phyloP scores from a whole-genome alignment of 2,797 vertebrate species.

The Xenops minutus region DNA sequence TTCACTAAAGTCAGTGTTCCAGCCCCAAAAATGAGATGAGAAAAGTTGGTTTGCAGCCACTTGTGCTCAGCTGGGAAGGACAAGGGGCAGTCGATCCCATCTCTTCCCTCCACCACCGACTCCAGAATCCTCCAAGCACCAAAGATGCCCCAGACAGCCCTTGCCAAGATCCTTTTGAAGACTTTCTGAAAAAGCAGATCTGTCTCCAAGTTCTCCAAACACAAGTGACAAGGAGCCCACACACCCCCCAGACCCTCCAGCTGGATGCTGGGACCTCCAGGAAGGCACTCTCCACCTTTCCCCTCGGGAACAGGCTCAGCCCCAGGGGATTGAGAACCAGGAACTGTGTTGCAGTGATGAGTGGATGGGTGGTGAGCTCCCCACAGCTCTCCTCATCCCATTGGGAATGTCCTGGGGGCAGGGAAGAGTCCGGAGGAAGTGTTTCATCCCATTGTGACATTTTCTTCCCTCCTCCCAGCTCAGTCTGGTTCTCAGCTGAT shows the following conservation, averaged over 20 bases:
- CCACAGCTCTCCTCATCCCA: background rate
- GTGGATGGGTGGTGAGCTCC: background rate
- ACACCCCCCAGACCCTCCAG: background rate
- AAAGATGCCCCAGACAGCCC: background rate
- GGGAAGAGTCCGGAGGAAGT: background rate
- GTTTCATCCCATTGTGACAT: background rate
- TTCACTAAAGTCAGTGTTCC: background rate
- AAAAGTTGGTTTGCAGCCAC: background rate
- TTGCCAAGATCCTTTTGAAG: background rate
- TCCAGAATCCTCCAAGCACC: background rate
- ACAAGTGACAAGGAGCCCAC: background rate
- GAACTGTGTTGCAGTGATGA: background rate
- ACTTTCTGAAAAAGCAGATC: background rate
- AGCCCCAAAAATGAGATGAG: background rate
- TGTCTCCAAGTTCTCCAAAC: background rate
- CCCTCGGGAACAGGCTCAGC: background rate
- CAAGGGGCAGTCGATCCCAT: fast-evolving
- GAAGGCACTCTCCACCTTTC: background rate
- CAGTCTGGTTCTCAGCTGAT: fast-evolving
- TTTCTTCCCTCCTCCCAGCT: background rate
- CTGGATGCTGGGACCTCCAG: fast-evolving
- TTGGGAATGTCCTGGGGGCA: background rate
- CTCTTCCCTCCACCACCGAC: fast-evolving
- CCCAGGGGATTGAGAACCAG: fast-evolving
- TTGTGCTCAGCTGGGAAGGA: background rate